These are phyloP conservation scores for Tineola bisselliella DNA, from an alignment of 2,888 invertebrate species.

Conservation along the genomic window DNA sequence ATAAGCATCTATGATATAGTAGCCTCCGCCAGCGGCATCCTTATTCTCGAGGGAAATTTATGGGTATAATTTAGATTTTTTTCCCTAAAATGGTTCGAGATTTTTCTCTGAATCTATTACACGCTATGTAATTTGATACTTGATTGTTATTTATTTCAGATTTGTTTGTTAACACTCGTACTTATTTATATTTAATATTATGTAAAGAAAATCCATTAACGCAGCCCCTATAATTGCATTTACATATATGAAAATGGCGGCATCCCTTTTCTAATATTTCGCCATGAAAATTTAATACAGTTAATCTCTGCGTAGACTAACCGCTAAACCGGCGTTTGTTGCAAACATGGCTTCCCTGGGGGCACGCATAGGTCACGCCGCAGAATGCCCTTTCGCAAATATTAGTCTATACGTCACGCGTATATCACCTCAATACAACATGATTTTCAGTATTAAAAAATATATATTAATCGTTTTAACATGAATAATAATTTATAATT, in stretches of 20 bases:
- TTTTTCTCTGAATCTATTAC: neutral
- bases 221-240: neutral
- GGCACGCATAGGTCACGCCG: neutral
- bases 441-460: no score
- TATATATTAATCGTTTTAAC: no score
- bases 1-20: slow-evolving; percentile 1
- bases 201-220: neutral
- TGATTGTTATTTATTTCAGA: neutral
- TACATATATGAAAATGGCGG: neutral
- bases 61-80: neutral
- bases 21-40: neutral
- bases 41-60: neutral
- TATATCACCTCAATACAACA: no score
- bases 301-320: neutral
- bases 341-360: slow-evolving; percentile 1
- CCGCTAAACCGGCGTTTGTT: neutral
- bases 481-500: no score
- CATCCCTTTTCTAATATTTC: neutral
- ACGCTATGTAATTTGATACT: neutral
- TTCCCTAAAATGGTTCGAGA: neutral
- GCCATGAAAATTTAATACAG: slow-evolving; percentile 1
- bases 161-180: neutral
- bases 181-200: neutral
- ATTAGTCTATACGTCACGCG: no score
- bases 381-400: no score